A percentile compares a stretch with the other conserved stretches of the same genome.
These are phyloP conservation scores for Paramuricea clavata DNA, from an alignment of 92 coral and sea anemone genomes.

Conservation along the genomic window DNA sequence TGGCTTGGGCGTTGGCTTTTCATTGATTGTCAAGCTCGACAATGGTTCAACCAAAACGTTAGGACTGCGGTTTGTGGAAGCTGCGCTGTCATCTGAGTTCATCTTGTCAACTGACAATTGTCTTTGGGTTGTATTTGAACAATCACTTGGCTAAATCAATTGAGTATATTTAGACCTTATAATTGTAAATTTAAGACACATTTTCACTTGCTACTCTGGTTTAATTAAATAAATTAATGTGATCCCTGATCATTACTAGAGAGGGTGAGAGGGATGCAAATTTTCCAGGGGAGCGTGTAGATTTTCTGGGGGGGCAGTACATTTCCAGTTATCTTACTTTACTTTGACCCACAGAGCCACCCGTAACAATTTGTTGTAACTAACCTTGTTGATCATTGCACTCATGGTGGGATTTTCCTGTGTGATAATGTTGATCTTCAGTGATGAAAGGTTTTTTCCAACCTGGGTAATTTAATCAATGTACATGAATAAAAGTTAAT, in stretches of 20 bases:
- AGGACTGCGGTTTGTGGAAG: neutral
- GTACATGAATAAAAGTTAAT: neutral
- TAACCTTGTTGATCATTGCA: neutral
- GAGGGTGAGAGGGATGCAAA: neutral
- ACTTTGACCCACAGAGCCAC: too few relatives aligned
- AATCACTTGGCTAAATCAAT: neutral
- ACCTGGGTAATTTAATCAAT: neutral
- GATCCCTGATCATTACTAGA: too few relatives aligned
- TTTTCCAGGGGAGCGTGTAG: neutral
- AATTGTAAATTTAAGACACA: too few relatives aligned
- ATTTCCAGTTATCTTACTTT: neutral
- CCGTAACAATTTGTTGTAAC: neutral
- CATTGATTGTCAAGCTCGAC: neutral
- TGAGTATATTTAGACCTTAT: neutral
- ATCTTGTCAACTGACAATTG: neutral
- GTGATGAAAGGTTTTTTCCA: slow-evolving; percentile 12
- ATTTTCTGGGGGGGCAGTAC: neutral
- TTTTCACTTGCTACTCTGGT: too few relatives aligned
- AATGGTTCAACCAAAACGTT: slow-evolving; percentile 4
- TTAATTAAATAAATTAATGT: too few relatives aligned
- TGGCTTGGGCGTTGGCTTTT: neutral
- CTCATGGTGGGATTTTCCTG: slow-evolving; percentile 14
- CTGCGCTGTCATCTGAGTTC: neutral
- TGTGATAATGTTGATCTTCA: slow-evolving; percentile 14
- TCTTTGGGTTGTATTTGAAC: neutral